phyloP scores from a whole-genome alignment of 2,888 invertebrate genomes.

The Drosophila trichaetosa region DNA sequence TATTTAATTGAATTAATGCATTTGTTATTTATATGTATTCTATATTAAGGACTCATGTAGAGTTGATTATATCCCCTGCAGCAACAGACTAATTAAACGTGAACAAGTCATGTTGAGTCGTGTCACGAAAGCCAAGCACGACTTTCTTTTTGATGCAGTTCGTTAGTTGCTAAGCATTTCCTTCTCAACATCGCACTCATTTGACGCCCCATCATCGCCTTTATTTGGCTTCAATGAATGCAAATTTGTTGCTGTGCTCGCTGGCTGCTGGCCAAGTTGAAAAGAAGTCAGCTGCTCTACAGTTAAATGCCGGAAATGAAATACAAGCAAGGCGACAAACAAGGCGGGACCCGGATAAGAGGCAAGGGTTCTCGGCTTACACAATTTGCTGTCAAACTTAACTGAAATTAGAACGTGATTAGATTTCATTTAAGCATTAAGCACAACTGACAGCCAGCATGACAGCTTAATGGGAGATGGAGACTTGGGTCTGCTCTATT shows the following conservation, averaged over 20 bases:
- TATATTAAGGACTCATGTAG: neutral
- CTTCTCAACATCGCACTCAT: conserved; percentile 2
- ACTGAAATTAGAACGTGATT: conserved; percentile 80
- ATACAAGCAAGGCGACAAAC: conserved; percentile 48
- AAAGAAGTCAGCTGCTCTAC: conserved; percentile 30
- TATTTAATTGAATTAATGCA: neutral
- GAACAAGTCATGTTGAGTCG: neutral
- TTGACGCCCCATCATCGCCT: conserved; percentile 6
- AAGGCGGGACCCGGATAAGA: conserved; percentile 22
- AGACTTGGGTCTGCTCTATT: neutral
- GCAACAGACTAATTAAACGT: neutral
- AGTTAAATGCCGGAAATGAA: conserved; percentile 71
- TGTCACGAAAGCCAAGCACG: neutral
- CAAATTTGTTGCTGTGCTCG: conserved; percentile 35
- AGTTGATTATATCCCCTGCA: neutral
- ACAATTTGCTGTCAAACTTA: conserved; percentile 72
- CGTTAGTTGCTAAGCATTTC: conserved; percentile 23
- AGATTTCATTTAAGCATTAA: conserved; percentile 79
- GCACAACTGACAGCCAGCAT: conserved; percentile 72
- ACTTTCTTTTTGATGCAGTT: neutral
- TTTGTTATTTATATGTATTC: neutral
- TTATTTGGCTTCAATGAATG: conserved; percentile 43
- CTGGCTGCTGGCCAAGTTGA: conserved; percentile 50
- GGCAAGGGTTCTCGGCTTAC: conserved; percentile 19
- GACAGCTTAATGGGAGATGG: conserved; percentile 47